Percentiles rank a stretch among this genome's conserved stretches.
Evolutionary conservation across 2,113 vertebrate genomes (phyloP).

Genomic region (Xiphophorus maculatus): DNA sequence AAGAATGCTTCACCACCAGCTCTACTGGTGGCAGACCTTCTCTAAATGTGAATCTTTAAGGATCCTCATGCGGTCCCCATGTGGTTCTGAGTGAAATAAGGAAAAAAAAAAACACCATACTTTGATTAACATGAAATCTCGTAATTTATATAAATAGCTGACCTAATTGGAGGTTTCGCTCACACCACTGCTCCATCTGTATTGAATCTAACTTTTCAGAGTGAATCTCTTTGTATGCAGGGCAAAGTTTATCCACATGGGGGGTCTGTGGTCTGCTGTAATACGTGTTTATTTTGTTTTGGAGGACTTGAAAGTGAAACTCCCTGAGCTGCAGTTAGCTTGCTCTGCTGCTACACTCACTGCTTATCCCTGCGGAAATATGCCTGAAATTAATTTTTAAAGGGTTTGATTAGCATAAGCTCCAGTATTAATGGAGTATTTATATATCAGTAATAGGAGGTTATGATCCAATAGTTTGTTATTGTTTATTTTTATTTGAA

Average conservation of each 20-base stretch:
- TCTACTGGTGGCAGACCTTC: background rate
- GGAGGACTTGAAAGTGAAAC: conserved; percentile 62
- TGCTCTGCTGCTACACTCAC: conserved; percentile 55
- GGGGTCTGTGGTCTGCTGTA: conserved; percentile 52
- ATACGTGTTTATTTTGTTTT: conserved; percentile 65
- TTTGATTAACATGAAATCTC: conserved; percentile 27
- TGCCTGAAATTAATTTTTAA: conserved; percentile 47
- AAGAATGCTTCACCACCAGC: background rate
- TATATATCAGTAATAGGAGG: background rate
- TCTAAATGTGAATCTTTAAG: conserved; percentile 4
- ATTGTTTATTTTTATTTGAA: background rate
- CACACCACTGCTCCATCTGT: conserved; percentile 7
- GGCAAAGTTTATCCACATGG: conserved; percentile 36
- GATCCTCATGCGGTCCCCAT: background rate
- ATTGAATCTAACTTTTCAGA: conserved; percentile 41
- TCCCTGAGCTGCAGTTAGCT: conserved; percentile 56
- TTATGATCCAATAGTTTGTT: background rate
- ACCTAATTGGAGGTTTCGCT: conserved; percentile 27
- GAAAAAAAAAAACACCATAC: conserved; percentile 11
- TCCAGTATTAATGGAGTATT: conserved; percentile 18
- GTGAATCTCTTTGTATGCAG: conserved; percentile 11
- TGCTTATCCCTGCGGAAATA: conserved; percentile 34
- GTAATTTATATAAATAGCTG: conserved; percentile 36
- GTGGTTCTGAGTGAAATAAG: conserved; percentile 1
- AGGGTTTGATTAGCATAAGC: conserved; percentile 38